Evolutionary conservation across 2,797 vertebrate genomes (phyloP).

Genomic region (Nyctibius grandis): DNA sequence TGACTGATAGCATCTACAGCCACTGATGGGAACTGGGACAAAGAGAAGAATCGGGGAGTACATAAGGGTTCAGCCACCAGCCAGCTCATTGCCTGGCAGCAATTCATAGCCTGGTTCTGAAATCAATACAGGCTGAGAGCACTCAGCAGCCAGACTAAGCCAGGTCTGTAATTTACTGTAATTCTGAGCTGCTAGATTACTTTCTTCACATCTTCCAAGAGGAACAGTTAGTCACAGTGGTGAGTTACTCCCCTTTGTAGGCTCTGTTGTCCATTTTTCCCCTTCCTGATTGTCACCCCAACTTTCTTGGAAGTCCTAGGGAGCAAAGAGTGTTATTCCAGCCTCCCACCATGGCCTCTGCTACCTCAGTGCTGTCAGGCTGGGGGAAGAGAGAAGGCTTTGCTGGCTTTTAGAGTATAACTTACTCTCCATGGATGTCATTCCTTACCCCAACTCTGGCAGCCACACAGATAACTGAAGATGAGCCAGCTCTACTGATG

Average conservation of each 20-base stretch:
- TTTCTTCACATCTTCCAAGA: background rate
- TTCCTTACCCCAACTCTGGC: background rate
- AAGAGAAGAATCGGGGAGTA: background rate
- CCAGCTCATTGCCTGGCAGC: constrained; percentile 28
- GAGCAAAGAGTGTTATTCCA: background rate
- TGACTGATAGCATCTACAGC: background rate
- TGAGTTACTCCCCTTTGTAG: background rate
- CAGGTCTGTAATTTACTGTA: constrained; percentile 47
- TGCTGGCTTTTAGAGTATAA: background rate
- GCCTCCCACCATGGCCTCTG: background rate
- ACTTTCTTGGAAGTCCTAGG: background rate
- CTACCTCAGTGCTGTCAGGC: background rate
- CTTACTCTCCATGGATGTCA: background rate
- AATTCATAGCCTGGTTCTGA: constrained; percentile 3
- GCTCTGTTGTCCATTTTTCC: background rate
- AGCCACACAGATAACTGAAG: background rate
- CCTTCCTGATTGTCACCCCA: background rate
- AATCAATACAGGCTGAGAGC: constrained; percentile 40
- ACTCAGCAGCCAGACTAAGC: constrained; percentile 6
- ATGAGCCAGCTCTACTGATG: background rate
- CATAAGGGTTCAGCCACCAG: background rate
- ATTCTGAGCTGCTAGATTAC: constrained; percentile 10
- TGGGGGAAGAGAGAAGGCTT: background rate
- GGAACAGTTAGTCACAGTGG: background rate
- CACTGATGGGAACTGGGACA: background rate